Conservation (phyloP, 53 echinoderm and acorn worm species). For the Holothuria scabra region DNA sequence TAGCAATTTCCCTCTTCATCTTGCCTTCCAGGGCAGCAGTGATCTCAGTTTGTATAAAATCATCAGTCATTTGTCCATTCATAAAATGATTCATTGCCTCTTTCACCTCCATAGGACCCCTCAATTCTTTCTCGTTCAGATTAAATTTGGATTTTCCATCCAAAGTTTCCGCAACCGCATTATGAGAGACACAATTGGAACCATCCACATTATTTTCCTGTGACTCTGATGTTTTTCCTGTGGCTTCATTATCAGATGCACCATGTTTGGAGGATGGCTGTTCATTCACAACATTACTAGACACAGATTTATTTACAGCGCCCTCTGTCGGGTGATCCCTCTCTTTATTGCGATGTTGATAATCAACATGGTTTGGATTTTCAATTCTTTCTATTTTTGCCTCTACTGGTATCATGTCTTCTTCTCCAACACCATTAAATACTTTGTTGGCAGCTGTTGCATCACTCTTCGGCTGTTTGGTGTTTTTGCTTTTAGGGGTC, state of each 20-base stretch:
- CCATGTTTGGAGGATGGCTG: not conserved
- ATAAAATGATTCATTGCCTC: conserved; percentile 38
- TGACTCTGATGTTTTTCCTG: not conserved
- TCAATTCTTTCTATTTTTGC: conserved; percentile 56
- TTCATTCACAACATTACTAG: not conserved
- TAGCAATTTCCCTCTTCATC: conserved; percentile 35
- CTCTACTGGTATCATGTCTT: conserved; percentile 38
- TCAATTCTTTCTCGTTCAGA: conserved; percentile 12
- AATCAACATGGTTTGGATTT: conserved; percentile 40
- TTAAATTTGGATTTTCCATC: conserved; percentile 4
- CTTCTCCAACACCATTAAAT: conserved; percentile 38
- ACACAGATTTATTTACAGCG: conserved; percentile 41
- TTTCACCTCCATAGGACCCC: not conserved
- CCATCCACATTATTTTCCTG: not conserved
- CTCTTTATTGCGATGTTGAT: conserved; percentile 7
- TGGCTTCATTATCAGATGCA: not conserved
- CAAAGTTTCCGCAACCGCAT: not conserved
- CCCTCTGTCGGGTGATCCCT: conserved; percentile 2
- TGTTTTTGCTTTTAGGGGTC: not conserved
- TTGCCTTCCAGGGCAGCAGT: conserved; percentile 33
- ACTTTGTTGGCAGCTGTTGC: not conserved
- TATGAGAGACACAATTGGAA: not conserved
- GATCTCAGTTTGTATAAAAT: conserved; percentile 13
- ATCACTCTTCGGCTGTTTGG: conserved; percentile 8
- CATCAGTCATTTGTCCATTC: conserved; percentile 37